Evolutionary conservation across 2,888 invertebrate species (phyloP).

Genomic region (Yponomeuta plumbellus): DNA sequence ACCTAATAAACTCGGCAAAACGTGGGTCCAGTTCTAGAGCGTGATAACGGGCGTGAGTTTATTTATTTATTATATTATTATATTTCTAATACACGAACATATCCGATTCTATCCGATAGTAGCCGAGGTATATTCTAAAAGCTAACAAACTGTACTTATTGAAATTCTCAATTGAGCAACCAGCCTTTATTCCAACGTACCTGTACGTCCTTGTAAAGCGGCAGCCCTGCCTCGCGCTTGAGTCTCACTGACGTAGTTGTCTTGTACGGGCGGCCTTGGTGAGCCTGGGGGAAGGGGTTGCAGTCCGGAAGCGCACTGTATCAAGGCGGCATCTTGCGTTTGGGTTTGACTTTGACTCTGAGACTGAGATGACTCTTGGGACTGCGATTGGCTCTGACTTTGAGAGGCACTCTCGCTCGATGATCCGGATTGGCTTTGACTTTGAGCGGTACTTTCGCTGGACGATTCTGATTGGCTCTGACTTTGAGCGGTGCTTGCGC

Average conservation of each 20-base stretch:
- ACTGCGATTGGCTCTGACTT: not conserved
- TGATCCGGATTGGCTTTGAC: not conserved
- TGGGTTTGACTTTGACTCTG: not conserved
- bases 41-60: no score
- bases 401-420: not conserved
- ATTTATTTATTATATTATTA: no score
- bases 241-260: not conserved
- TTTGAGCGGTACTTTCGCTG: not conserved
- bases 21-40: no score
- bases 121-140: no score
- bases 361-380: not conserved
- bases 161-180: no score
- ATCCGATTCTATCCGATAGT: no score
- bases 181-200: not conserved
- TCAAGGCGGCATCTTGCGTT: not conserved
- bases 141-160: no score
- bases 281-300: not conserved
- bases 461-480: not conserved
- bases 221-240: conserved; percentile 6
- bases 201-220: not conserved
- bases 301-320: not conserved
- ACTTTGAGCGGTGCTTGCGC: not conserved
- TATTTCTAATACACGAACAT: no score
- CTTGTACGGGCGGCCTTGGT: not conserved
- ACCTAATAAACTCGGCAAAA: no score